Evolutionary conservation across 2,888 invertebrate species (phyloP).

Genomic region (Himalopsyche anomala): DNA sequence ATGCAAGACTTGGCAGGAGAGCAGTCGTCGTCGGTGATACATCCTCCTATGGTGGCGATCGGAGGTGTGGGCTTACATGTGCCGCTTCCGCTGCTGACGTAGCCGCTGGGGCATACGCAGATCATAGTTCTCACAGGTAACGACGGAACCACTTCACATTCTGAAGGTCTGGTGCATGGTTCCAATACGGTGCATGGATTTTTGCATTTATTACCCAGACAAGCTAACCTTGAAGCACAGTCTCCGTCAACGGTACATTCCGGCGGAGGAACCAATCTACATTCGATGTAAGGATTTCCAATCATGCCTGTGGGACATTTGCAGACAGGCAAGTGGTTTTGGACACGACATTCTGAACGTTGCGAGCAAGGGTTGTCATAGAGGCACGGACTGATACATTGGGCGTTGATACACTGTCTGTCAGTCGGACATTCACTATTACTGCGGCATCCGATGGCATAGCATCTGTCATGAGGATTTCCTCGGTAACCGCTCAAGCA

Average conservation of each 20-base stretch:
- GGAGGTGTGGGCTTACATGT: slow-evolving; percentile 86
- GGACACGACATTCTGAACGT: slow-evolving; percentile 87
- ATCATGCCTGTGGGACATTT: slow-evolving; percentile 86
- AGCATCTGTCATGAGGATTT: slow-evolving; percentile 85
- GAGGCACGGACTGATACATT: slow-evolving; percentile 90
- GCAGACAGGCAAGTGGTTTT: slow-evolving; percentile 90
- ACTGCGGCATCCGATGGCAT: slow-evolving; percentile 88
- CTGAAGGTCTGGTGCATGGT: slow-evolving; percentile 88
- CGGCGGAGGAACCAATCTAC: slow-evolving; percentile 83
- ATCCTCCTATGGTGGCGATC: slow-evolving; percentile 80
- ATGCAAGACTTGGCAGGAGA: slow-evolving; percentile 86
- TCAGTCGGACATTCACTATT: slow-evolving; percentile 93
- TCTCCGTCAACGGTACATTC: slow-evolving; percentile 90
- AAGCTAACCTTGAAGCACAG: slow-evolving; percentile 87
- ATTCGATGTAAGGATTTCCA: slow-evolving; percentile 90
- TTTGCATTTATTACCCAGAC: slow-evolving; percentile 88
- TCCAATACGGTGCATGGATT: slow-evolving; percentile 87
- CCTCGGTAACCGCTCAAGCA: slow-evolving; percentile 90
- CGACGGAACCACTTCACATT: slow-evolving; percentile 88
- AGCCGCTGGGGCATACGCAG: slow-evolving; percentile 92
- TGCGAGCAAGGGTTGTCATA: slow-evolving; percentile 86
- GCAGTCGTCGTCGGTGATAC: slow-evolving; percentile 87
- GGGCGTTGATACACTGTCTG: slow-evolving; percentile 89
- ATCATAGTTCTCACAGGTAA: slow-evolving; percentile 92
- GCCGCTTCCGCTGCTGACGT: slow-evolving; percentile 89